Evolutionary conservation across 2,113 vertebrate genomes (phyloP), one percentile per base, ranked within the genome.

Genomic region (Antigone vipio): DNA sequence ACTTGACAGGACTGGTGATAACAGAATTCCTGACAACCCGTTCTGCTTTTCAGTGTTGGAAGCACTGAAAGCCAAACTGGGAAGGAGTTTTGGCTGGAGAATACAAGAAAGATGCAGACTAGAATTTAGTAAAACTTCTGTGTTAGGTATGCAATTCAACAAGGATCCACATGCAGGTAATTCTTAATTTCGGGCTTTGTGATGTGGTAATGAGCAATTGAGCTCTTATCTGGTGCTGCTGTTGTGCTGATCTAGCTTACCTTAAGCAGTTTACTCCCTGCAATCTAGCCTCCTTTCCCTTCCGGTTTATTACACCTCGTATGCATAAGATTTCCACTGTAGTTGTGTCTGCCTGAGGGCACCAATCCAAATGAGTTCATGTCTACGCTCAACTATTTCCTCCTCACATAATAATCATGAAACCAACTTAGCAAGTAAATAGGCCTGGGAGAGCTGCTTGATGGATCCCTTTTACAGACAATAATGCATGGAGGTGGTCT

Each of bases 351-450:
- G 69, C 87, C 76, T 8, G 69, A 68, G 87, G 91, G 84, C 89
- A 47, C 40, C 60, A 5, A 30, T 67, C 92, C 81, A 44, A 67
- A 47, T 38, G 85, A 92, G 64, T 87, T 96, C 77, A 50, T 30
- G 77, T 81, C 92, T 95, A 22, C 63, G 1, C 63, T 44, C 53
- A 69, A 11, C 79, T 63, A 2, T 64, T 94, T 93, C 80, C 77
- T 71, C 12, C 74, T 91, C 56, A 7, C 20, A 30, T 24, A 44
- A 47, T 6, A 75, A 30, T 53, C 22, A 4, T 44, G 50, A 74
- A 81, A 55, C 69, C 69, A 49, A 49, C 24, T 64, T 24, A 8
- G 58, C 52, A 40, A 91, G 83, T 38, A 55, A 56, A 81, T 21
- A 44, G 52, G 68, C n/a, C 59, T 44, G 60, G 56, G 73, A 60